Evolutionary conservation across 1,140 invertebrate species (phyloP), one percentile per base, ranked within the genome.

Genomic region (Bathynomus jamesi): DNA sequence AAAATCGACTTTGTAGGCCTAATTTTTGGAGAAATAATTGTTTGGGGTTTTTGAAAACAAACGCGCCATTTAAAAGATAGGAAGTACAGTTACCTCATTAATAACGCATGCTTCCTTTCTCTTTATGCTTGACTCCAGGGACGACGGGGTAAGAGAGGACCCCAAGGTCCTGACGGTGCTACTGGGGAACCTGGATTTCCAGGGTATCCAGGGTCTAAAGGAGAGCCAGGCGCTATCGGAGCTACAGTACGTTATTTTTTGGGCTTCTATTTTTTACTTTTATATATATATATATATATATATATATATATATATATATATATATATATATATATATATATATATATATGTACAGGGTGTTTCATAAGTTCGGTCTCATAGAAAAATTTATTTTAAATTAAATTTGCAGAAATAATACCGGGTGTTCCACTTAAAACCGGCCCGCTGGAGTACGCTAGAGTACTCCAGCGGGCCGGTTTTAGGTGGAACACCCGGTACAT

Each of bases 81-180:
- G n/a, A n/a, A n/a, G n/a, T n/a, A n/a, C n/a, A n/a, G n/a, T n/a
- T n/a, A n/a, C n/a, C n/a, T n/a, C n/a, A n/a, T n/a, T n/a, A n/a
- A n/a, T n/a, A n/a, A n/a, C n/a, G n/a, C 40, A 40, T 40, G 17
- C 7, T 40, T 53, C 21, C 13, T 21, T 27, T 63, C 17, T 63
- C 11, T 63, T 27, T 63, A 63, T 63, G 28, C 28, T 27, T 63
- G 13, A 27, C 8, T 17, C 17, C 46, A 69, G 67, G 67, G 67
- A 69, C 67, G 67, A 29, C 67, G 67, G 31, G 67, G 67, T 30
- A 69, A 69, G 28, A 60, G 67, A 61, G 67, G 67, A n/a, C 60
- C 60, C 28, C 53, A 25, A 11, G 67, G 67, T 27, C 67, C 67
- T 13, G 30, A 61, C 11, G 67, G 67, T 30, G 46, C 13, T 4